Evolutionary conservation across 2,113 vertebrate species (phyloP), one percentile per base, ranked within the genome.

Genomic region (Rhipidura dahli): DNA sequence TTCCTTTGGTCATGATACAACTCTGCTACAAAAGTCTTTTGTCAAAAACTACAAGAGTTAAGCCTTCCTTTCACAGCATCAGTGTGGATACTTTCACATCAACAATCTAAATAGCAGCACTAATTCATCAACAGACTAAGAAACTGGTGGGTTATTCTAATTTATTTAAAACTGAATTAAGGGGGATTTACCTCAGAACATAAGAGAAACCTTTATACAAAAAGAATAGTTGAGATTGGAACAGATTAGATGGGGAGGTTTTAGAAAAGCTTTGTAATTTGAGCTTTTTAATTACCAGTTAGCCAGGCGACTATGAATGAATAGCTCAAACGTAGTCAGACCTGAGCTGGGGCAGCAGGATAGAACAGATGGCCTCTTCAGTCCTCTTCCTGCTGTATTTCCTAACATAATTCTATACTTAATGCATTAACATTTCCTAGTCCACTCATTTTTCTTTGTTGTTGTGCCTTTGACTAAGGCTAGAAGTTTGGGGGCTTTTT

Each of bases 121-220:
- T 90, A 90, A 95, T 86, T 83, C 90, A 63, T 37, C 28, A 90
- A n/a, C 26, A 82, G 69, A 81, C 22, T 65, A 80, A 95, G 20
- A 73, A 69, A 22, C 60, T 87, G 33, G 10, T 65, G 42, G 39
- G 40, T 87, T 87, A 65, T 73, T 90, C 45, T 9, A 65, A 69
- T 70, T 78, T 75, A 91, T 73, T 87, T 95, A 54, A 78, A 93
- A 94, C 15, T 27, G 45, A 89, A 87, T 93, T 89, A 94, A 84
- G 35, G 30, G 60, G 75, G 61, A 91, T 84, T 93, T 84, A 57
- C 39, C 88, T 93, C 37, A 71, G 39, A 85, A 54, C 15, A 23
- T 61, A 69, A 44, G 11, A 73, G 17, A 81, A 89, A 87, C 26
- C 66, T 72, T 71, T n/a, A 42, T 39, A 70, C 10, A 8, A 80